Percentiles rank a stretch among this genome's conserved stretches.
These are phyloP conservation scores for Muricea muricata DNA, from an alignment of 92 coral and sea anemone species.

Conservation along the genomic window DNA sequence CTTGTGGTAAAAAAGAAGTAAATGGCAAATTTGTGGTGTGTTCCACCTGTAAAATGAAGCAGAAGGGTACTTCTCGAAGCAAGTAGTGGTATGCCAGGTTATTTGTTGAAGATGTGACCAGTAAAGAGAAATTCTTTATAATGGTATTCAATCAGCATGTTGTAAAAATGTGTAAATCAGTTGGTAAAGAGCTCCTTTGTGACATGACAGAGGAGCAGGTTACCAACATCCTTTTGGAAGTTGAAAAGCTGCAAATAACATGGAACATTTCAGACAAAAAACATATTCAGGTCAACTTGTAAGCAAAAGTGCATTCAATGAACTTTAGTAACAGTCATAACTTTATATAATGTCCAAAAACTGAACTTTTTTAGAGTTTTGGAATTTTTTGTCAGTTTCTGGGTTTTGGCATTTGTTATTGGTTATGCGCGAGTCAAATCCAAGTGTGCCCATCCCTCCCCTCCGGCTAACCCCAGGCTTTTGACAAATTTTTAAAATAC, in stretches of 20 bases:
- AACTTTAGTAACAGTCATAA: too few relatives aligned
- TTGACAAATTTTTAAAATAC: too few relatives aligned
- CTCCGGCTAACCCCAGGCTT: too few relatives aligned
- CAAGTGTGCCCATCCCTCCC: too few relatives aligned
- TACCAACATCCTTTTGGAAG: conserved; percentile 33
- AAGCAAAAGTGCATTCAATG: too few relatives aligned
- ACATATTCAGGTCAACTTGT: not conserved
- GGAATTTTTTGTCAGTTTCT: too few relatives aligned
- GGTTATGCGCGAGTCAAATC: too few relatives aligned
- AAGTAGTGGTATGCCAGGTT: conserved; percentile 55
- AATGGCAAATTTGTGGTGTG: conserved; percentile 32
- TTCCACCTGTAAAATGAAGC: conserved; percentile 43
- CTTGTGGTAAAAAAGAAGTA: conserved; percentile 38
- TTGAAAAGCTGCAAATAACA: conserved; percentile 28
- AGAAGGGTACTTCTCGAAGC: conserved; percentile 42
- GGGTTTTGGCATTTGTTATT: too few relatives aligned
- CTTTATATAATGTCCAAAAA: too few relatives aligned
- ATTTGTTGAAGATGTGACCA: conserved; percentile 51
- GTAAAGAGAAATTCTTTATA: conserved; percentile 52
- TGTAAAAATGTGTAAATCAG: conserved; percentile 41
- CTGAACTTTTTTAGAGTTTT: too few relatives aligned
- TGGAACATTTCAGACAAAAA: conserved; percentile 56
- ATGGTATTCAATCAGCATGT: conserved; percentile 43
- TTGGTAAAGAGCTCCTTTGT: conserved; percentile 21
- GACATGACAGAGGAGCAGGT: conserved; percentile 45